Evolutionary conservation across 2,113 vertebrate species (phyloP), one percentile per base, ranked within the genome.

Genomic region (Oreotrochilus melanogaster): DNA sequence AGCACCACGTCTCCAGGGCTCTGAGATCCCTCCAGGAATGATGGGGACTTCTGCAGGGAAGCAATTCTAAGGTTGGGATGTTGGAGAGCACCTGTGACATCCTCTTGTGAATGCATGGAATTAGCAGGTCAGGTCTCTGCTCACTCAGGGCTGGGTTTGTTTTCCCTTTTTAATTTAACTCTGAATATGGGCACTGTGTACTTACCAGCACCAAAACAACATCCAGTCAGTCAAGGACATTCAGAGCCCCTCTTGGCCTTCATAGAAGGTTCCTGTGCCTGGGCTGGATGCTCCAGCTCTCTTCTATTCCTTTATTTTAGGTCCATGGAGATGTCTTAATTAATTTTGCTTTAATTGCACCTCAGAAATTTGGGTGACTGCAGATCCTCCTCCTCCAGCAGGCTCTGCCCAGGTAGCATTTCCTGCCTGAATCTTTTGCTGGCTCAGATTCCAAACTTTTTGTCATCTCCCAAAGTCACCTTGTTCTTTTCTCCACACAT

Each of bases 371-470:
- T 4, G 28, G 9, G 17, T 2, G 23, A 12, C 3, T 0, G 9
- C 25, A 37, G 37, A n/a, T n/a, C 64, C 25, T 58, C 43, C 42
- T 74, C 64, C 67, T 89, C 45, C 18, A 48, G 22, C 27, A 9
- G 27, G 25, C 16, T 94, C 19, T 56, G 28, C 74, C 9, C 1
- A 0, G 8, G 10, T 37, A 78, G 4, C 0, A 2, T 23, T 81
- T 6, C 73, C 88, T 79, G 61, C 78, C 85, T 23, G 66, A 57
- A 39, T 61, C 13, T 22, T n/a, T 65, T 2, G 0, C 18, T 11
- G 42, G 45, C 75, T 97, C 58, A n/a, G n/a, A 71, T 88, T 88
- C 66, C 86, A 74, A 85, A 45, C 47, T 48, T 56, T 88, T 78
- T 75, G 43, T 84, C 76, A 35, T 16, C 24, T 37, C 33, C 2